Conservation (phyloP, 2,113 vertebrate genomes). For the Amblyopsis rosae region DNA sequence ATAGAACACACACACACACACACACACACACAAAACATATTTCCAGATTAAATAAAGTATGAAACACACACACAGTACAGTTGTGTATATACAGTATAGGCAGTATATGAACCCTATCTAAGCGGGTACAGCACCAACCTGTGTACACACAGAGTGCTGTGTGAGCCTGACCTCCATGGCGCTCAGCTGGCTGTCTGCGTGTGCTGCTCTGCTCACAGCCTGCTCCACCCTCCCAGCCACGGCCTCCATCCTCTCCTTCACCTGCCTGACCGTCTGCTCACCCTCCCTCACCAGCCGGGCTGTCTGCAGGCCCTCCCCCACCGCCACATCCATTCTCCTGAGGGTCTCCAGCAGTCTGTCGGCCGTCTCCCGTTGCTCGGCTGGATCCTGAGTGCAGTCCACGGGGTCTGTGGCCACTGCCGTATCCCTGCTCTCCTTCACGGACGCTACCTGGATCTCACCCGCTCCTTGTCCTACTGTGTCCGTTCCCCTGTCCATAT, state of each 20-base stretch:
- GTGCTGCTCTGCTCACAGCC: slow-evolving; percentile 50
- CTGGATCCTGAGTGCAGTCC: slow-evolving; percentile 33
- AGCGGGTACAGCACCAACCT: slow-evolving; percentile 50
- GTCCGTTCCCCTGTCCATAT: slow-evolving; percentile 45
- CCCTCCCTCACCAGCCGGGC: slow-evolving; percentile 59
- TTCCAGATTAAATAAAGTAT: not conserved
- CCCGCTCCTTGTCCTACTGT: slow-evolving; percentile 32
- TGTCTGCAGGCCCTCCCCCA: slow-evolving; percentile 54
- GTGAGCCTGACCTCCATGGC: slow-evolving; percentile 45
- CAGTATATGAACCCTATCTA: not conserved
- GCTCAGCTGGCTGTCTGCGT: slow-evolving; percentile 52
- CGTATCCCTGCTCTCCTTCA: slow-evolving; percentile 57
- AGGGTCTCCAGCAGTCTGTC: slow-evolving; percentile 58
- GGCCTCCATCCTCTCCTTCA: slow-evolving; percentile 66
- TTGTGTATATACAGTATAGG: too few species aligned
- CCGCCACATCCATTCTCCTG: slow-evolving; percentile 64
- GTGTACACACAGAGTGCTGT: slow-evolving; percentile 9
- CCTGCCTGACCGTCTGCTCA: slow-evolving; percentile 64
- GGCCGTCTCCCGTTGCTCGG: slow-evolving; percentile 17
- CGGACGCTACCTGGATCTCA: slow-evolving; percentile 12
- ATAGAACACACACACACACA: not conserved
- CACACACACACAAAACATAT: too few species aligned
- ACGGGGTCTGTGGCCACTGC: slow-evolving; percentile 49
- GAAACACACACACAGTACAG: too few species aligned
- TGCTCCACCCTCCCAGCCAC: slow-evolving; percentile 64